Evolutionary conservation across 2,113 vertebrate genomes (phyloP).

Genomic region (Prochilodus magdalenae): DNA sequence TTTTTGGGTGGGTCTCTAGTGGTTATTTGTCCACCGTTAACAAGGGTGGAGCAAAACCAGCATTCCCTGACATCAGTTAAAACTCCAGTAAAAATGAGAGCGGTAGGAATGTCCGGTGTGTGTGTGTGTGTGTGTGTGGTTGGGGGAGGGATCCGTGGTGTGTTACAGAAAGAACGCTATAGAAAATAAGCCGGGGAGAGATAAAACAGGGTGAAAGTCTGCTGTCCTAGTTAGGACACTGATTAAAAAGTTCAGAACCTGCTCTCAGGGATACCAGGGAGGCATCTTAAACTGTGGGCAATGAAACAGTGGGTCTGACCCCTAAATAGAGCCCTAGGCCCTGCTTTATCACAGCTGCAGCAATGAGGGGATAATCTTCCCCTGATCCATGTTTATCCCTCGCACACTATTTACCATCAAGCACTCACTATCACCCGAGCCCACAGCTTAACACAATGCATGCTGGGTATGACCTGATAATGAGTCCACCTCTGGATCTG

Average conservation of each 20-base stretch:
- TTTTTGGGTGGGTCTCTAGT: slow-evolving; percentile 76
- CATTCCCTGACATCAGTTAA: slow-evolving; percentile 59
- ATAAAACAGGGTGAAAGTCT: neutral
- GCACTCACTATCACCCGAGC: slow-evolving; percentile 25
- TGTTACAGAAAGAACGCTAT: neutral
- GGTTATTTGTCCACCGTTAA: slow-evolving; percentile 66
- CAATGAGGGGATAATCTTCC: slow-evolving; percentile 67
- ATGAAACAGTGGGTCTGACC: neutral
- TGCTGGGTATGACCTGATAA: slow-evolving; percentile 44
- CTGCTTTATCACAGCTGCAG: slow-evolving; percentile 30
- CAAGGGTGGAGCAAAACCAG: slow-evolving; percentile 68
- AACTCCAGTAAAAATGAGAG: slow-evolving; percentile 21
- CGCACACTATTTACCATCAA: slow-evolving; percentile 37
- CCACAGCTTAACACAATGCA: slow-evolving; percentile 49
- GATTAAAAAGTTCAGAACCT: slow-evolving; percentile 12
- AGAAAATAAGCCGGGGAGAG: neutral
- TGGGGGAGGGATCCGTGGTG: neutral
- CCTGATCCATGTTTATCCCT: slow-evolving; percentile 66
- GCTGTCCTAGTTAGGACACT: neutral
- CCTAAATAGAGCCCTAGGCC: neutral
- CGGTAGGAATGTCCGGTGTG: slow-evolving; percentile 8
- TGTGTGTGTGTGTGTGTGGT: neutral
- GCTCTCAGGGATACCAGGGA: neutral
- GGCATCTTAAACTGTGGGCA: neutral
- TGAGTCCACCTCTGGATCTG: neutral